Percentiles rank a stretch among this genome's conserved stretches.
phyloP scores from a whole-genome alignment of 1,140 invertebrate genomes.

The Drosophila sp. region DNA sequence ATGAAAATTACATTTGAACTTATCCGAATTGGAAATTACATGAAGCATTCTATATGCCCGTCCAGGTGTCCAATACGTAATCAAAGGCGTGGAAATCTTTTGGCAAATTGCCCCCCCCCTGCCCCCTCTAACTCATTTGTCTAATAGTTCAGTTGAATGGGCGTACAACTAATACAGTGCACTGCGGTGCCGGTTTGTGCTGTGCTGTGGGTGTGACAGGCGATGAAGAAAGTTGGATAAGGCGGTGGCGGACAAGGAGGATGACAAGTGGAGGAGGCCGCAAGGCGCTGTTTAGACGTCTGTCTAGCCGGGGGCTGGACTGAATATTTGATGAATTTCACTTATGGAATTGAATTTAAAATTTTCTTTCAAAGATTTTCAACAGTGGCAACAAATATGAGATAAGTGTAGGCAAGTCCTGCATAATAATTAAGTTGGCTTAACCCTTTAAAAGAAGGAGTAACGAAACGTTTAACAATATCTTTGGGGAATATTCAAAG shows the following conservation, averaged over 20 bases:
- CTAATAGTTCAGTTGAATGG: conserved; percentile 46
- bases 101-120: conserved; percentile 35
- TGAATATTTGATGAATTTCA: conserved; percentile 7
- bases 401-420: neutral
- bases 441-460: neutral
- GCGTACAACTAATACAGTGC: conserved; percentile 18
- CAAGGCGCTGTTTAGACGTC: neutral
- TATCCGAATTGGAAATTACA: conserved; percentile 69
- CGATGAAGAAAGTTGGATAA: neutral
- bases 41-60: conserved; percentile 52
- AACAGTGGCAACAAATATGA: neutral
- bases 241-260: neutral
- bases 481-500: neutral
- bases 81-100: conserved; percentile 62
- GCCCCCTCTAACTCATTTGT: conserved; percentile 52
- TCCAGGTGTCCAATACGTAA: conserved; percentile 50
- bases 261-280: neutral
- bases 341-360: conserved; percentile 1
- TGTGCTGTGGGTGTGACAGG: neutral
- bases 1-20: conserved; percentile 70
- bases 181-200: neutral
- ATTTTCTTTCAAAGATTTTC: neutral
- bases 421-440: neutral
- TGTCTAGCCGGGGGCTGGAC: neutral
- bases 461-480: neutral